Evolutionary conservation across 2,113 vertebrate genomes (phyloP).

Genomic region (Indicator maculatus): DNA sequence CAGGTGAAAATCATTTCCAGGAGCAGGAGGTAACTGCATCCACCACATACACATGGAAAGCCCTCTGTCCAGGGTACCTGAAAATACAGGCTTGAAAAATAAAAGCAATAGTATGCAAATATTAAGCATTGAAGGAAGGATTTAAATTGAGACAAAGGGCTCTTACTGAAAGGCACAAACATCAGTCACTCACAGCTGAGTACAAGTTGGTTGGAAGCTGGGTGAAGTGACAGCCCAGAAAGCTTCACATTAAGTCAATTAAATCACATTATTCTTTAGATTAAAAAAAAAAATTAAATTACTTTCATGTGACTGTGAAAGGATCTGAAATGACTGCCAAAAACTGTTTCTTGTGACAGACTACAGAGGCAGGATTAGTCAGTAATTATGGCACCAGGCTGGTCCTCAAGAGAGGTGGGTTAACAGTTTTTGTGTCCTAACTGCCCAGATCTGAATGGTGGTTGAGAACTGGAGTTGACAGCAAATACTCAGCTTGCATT

Average conservation of each 20-base stretch:
- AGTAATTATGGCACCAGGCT: slow-evolving; percentile 14
- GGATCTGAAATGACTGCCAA: slow-evolving; percentile 30
- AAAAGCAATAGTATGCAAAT: neutral
- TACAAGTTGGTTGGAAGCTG: slow-evolving; percentile 8
- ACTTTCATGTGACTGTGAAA: slow-evolving; percentile 40
- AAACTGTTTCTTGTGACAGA: slow-evolving; percentile 19
- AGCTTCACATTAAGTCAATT: slow-evolving; percentile 52
- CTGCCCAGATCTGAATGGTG: too few species aligned
- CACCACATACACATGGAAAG: neutral
- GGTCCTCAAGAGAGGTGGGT: neutral
- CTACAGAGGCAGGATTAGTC: slow-evolving; percentile 41
- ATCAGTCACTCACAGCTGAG: slow-evolving; percentile 29
- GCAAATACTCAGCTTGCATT: neutral
- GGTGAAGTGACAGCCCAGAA: slow-evolving; percentile 42
- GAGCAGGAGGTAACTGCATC: neutral
- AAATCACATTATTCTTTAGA: slow-evolving; percentile 43
- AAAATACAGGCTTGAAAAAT: neutral
- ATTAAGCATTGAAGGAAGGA: neutral
- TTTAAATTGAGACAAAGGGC: slow-evolving; percentile 10
- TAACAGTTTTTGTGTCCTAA: neutral
- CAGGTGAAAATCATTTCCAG: neutral
- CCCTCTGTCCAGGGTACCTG: neutral
- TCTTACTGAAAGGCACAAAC: slow-evolving; percentile 7
- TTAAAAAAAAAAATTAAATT: slow-evolving; percentile 7
- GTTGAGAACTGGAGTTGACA: neutral